Conservation (phyloP, 53 echinoderm and acorn worm genomes). For the Glandiceps talaboti region DNA sequence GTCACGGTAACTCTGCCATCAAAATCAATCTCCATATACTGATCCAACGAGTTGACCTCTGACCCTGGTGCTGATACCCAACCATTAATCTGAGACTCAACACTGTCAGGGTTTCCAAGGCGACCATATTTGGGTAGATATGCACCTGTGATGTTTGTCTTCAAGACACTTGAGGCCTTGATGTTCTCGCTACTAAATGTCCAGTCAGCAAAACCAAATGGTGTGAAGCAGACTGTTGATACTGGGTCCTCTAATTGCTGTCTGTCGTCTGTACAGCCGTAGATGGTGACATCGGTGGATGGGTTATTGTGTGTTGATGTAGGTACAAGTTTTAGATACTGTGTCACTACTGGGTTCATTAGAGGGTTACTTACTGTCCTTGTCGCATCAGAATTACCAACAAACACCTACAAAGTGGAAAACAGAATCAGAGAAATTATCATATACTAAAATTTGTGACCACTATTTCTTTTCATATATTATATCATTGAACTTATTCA, state of each 20-base stretch:
- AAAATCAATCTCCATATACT: constrained; percentile 59
- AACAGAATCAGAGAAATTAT: too few relatives aligned
- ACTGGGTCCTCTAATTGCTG: constrained; percentile 21
- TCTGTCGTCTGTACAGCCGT: constrained; percentile 19
- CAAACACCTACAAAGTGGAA: too few relatives aligned
- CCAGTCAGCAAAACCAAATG: constrained; percentile 36
- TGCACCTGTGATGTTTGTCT: constrained; percentile 17
- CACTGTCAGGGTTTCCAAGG: constrained; percentile 47
- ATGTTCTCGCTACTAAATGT: constrained; percentile 6
- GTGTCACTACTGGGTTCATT: constrained; percentile 43
- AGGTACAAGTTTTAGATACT: constrained; percentile 43
- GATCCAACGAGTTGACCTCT: constrained; percentile 42
- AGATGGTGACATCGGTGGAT: constrained; percentile 15
- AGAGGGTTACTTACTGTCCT: constrained; percentile 38
- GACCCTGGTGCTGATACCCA: constrained; percentile 53
- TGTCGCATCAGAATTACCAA: constrained; percentile 36
- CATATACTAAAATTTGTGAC: too few relatives aligned
- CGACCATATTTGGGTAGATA: constrained; percentile 43
- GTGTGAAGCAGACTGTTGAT: constrained; percentile 40
- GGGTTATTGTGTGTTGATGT: constrained; percentile 13
- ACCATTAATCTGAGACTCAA: constrained; percentile 34
- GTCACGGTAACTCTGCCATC: constrained; percentile 35
- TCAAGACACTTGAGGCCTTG: constrained; percentile 9
- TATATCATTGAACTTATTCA: too few relatives aligned
- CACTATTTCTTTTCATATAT: too few relatives aligned